A percentile compares a stretch with the other conserved stretches of the same genome.
Evolutionary conservation across 2,113 vertebrate species (phyloP).

Genomic region (Eudyptes chrysolophus): DNA sequence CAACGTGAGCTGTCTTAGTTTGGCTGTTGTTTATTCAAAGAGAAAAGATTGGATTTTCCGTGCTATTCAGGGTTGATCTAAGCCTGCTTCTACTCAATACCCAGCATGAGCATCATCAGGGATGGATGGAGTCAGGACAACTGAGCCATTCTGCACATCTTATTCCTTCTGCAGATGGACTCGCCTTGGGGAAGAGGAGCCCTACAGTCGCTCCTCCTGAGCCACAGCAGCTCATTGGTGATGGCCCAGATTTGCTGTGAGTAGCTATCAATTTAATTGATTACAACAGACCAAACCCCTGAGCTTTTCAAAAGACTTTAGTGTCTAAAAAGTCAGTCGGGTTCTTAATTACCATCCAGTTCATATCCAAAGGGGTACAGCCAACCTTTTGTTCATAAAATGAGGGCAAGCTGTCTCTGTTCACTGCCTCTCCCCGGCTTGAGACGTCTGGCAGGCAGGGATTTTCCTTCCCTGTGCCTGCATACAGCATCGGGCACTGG

Average conservation of each 20-base stretch:
- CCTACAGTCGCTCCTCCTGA: neutral
- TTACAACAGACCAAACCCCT: neutral
- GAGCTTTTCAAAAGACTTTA: neutral
- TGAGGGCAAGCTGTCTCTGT: neutral
- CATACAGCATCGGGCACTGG: rapidly evolving
- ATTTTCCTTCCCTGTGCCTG: neutral
- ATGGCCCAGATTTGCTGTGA: neutral
- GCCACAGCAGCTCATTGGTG: neutral
- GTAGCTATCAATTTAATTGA: neutral
- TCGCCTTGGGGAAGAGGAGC: neutral
- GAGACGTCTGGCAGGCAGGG: neutral
- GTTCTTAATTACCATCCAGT: neutral
- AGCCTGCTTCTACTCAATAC: neutral
- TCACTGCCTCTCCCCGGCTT: neutral
- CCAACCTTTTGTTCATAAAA: neutral
- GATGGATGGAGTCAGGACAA: neutral
- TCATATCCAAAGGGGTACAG: neutral
- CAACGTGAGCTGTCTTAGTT: neutral
- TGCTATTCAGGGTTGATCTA: neutral
- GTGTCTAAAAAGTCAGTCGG: neutral
- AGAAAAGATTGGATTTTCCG: neutral
- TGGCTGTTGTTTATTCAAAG: neutral
- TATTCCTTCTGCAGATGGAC: neutral
- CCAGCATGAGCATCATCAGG: neutral
- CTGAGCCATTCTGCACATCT: neutral